These are phyloP conservation scores for Lycocorax pyrrhopterus DNA, from an alignment of 2,113 vertebrate species.

Conservation along the genomic window DNA sequence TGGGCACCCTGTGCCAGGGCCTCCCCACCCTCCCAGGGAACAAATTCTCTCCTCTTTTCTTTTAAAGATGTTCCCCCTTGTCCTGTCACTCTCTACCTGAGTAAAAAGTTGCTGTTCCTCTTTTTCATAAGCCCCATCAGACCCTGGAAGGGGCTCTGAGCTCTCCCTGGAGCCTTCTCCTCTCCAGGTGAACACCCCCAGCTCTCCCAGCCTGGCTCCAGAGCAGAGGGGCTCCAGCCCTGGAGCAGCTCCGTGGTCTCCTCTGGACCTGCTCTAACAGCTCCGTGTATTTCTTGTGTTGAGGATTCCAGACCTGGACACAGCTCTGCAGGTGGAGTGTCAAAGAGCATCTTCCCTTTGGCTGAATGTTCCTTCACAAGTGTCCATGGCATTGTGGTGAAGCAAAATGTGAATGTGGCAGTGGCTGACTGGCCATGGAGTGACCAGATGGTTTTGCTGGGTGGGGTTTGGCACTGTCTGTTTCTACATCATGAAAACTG, in stretches of 20 bases:
- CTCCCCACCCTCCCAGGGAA: accelerated
- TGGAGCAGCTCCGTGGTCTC: accelerated
- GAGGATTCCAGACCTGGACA: background rate
- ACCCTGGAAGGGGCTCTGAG: background rate
- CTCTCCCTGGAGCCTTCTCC: background rate
- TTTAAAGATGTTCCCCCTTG: background rate
- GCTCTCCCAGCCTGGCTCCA: background rate
- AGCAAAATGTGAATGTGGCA: background rate
- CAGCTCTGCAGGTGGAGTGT: background rate
- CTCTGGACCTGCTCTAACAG: background rate
- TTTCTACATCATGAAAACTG: background rate
- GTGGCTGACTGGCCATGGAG: background rate
- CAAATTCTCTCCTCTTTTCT: background rate
- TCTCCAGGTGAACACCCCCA: background rate
- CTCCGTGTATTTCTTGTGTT: background rate
- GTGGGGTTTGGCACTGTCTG: background rate
- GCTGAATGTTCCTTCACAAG: background rate
- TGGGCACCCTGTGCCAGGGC: background rate
- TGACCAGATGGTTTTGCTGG: background rate
- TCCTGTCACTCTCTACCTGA: background rate
- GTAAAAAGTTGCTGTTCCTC: background rate
- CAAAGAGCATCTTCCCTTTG: background rate
- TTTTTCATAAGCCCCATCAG: background rate
- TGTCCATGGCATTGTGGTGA: background rate
- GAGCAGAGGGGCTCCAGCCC: background rate